Conservation (phyloP, 2,113 vertebrate species). For the Zapornia atra region DNA sequence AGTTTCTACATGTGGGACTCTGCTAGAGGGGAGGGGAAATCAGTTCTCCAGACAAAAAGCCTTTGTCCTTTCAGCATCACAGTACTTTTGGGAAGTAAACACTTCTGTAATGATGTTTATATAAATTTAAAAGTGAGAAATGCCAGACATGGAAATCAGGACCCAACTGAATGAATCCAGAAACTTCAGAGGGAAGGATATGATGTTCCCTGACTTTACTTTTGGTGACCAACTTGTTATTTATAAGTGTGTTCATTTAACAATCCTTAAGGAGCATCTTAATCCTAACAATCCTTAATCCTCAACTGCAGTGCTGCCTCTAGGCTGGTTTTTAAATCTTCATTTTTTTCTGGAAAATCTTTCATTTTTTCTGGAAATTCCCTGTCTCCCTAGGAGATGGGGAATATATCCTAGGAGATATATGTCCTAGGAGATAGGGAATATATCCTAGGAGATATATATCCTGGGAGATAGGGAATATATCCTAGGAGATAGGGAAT, state of each 20-base stretch:
- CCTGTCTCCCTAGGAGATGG: too few relatives aligned
- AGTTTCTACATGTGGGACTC: not conserved
- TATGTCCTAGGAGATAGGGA: too few relatives aligned
- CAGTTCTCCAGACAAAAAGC: not conserved
- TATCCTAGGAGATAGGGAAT: too few relatives aligned
- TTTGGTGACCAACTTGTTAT: not conserved
- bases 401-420: too few relatives aligned
- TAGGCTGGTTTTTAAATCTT: not conserved
- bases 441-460: too few relatives aligned
- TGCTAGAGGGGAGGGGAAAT: not conserved
- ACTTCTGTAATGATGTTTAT: not conserved
- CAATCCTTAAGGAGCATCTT: not conserved
- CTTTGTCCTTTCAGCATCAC: not conserved
- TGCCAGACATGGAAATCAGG: not conserved
- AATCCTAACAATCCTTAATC: too few relatives aligned
- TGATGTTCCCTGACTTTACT: not conserved
- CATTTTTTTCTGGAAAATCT: not conserved
- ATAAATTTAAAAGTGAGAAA: not conserved
- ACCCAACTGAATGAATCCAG: not conserved
- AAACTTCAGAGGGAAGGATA: not conserved
- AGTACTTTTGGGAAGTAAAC: not conserved
- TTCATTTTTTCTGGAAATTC: too few relatives aligned
- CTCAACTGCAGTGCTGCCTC: not conserved
- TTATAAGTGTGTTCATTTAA: not conserved
- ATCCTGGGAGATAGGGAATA: too few relatives aligned